A percentile compares a stretch with the other conserved stretches of the same genome.
phyloP scores from a whole-genome alignment of 2,113 vertebrate genomes.

The Mystacornis crossleyi region DNA sequence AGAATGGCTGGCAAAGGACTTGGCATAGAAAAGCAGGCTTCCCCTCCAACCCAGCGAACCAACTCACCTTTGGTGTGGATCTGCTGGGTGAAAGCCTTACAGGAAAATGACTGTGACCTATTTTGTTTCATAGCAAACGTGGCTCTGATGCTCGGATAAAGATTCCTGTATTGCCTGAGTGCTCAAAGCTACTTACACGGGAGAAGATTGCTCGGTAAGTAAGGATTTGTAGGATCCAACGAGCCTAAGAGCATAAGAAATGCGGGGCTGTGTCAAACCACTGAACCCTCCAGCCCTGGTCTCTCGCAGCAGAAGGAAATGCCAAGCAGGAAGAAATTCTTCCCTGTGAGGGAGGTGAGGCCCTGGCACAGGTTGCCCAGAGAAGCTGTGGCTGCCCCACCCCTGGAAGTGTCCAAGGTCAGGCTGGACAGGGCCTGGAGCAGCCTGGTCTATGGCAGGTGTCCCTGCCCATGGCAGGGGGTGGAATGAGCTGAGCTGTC shows the following conservation, averaged over 20 bases:
- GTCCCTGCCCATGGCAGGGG: not conserved
- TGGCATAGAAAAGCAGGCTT: not conserved
- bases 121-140: not conserved
- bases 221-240: slow-evolving; percentile 24
- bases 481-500: not conserved
- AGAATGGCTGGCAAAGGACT: not conserved
- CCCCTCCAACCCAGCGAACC: not conserved
- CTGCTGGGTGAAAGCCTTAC: not conserved
- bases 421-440: rapidly evolving
- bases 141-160: not conserved
- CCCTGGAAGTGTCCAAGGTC: not conserved
- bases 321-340: not conserved
- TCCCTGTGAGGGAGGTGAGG: not conserved
- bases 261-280: not conserved
- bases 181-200: slow-evolving; percentile 7
- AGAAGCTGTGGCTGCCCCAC: not conserved
- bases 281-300: rapidly evolving
- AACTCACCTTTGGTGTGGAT: not conserved
- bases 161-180: not conserved
- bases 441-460: not conserved
- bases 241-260: not conserved
- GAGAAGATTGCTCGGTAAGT: slow-evolving; percentile 18
- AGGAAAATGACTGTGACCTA: not conserved
- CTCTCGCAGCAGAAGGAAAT: not conserved
- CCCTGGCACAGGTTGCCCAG: not conserved